These are phyloP conservation scores for Laupala kohalensis DNA, from an alignment of 1,140 invertebrate species.

Conservation along the genomic window DNA sequence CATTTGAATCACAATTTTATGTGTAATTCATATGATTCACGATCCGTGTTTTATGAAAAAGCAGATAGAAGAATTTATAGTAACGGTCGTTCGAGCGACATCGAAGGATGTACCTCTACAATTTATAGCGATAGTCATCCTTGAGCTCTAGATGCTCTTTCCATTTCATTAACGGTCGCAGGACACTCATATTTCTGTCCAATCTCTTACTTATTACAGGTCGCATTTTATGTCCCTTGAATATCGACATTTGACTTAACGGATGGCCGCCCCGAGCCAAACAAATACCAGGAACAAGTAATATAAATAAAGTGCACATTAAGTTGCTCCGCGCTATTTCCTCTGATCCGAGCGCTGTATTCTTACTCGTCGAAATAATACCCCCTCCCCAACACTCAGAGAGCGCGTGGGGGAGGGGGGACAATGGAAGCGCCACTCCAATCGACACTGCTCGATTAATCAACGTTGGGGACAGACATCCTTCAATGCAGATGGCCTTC, in stretches of 20 bases:
- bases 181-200: not conserved
- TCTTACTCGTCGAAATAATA: no score
- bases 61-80: no score
- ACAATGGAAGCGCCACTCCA: not conserved
- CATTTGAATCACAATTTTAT: no score
- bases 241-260: not conserved
- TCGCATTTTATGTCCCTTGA: not conserved
- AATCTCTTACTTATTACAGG: not conserved
- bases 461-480: not conserved
- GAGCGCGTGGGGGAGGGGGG: not conserved
- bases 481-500: not conserved
- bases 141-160: no score
- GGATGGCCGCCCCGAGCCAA: not conserved
- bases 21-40: no score
- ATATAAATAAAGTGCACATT: not conserved
- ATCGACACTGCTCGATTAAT: not conserved
- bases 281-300: not conserved
- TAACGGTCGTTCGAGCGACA: no score
- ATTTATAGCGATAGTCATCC: not conserved
- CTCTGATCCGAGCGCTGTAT: not conserved
- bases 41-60: no score
- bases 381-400: no score
- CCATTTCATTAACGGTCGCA: not conserved
- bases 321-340: not conserved
- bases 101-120: no score